phyloP scores from a whole-genome alignment of 2,888 invertebrate genomes.

The Xylocampa areola region DNA sequence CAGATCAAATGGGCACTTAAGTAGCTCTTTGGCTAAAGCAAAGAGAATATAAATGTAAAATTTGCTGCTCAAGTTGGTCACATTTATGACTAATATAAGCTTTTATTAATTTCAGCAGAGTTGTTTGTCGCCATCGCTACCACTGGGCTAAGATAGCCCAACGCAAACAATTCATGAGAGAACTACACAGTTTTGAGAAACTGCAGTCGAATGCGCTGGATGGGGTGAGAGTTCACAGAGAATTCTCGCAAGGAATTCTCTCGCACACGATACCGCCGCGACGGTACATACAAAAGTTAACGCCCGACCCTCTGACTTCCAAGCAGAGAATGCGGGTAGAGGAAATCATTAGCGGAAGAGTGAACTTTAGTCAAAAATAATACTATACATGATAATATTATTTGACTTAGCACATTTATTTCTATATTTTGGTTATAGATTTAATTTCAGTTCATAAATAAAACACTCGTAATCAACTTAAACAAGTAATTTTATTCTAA shows the following conservation, averaged over 20 bases:
- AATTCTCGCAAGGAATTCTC: slow-evolving; percentile 90
- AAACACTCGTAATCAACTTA: slow-evolving; percentile 11
- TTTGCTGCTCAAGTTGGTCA: too few species aligned
- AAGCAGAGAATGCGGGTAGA: slow-evolving; percentile 84
- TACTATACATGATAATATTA: too few species aligned
- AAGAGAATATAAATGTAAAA: too few species aligned
- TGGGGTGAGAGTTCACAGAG: slow-evolving; percentile 91
- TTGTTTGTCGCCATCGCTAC: slow-evolving; percentile 91
- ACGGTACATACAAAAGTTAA: slow-evolving; percentile 82
- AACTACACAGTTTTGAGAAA: slow-evolving; percentile 90
- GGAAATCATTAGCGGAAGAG: slow-evolving; percentile 81
- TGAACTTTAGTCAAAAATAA: slow-evolving; percentile 73
- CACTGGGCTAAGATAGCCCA: slow-evolving; percentile 86
- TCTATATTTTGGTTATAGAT: too few species aligned
- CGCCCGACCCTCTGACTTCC: slow-evolving; percentile 78
- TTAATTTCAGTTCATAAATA: too few species aligned
- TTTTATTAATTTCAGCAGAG: slow-evolving; percentile 83
- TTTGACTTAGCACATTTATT: too few species aligned
- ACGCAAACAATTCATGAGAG: slow-evolving; percentile 90
- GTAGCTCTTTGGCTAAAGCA: too few species aligned
- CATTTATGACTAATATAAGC: too few species aligned
- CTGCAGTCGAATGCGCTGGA: slow-evolving; percentile 91
- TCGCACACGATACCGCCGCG: slow-evolving; percentile 86
- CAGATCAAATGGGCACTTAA: too few species aligned
- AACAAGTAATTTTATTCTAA: slow-evolving; percentile 42